Evolutionary conservation across 2,797 vertebrate species (phyloP), one percentile per base, ranked within the genome.

Genomic region (Acomys russatus): DNA sequence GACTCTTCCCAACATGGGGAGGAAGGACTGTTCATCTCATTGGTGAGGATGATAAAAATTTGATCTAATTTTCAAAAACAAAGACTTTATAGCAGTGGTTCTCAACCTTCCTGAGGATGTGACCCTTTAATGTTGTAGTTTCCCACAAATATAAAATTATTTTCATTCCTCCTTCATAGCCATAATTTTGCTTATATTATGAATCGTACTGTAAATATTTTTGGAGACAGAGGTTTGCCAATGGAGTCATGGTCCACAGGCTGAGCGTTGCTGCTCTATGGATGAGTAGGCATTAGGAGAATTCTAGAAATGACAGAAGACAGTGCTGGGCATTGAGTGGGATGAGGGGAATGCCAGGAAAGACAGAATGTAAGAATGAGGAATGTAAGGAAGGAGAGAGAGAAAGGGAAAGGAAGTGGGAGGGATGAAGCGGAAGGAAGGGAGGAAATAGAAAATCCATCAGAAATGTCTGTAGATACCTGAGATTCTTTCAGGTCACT

Each of bases 61-160:
- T 77, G 54, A 95, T 78, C 12, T 80, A 80, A 7, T 86, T 51
- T 90, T 38, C 6, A 78, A 51, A 92, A 25, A 51, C 33, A 89
- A 88, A 51, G 18, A 66, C 35, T 11, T 3, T 33, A 25, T 4
- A 28, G 6, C 28, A 68, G 18, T 51, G 18, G 63, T n/a, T 51
- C 18, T n/a, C 83, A 51, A 49, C 18, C 64, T 49, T 51, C 28
- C 83, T 85, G 68, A 68, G 51, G 63, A 6, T 68, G 38, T 4
- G 20, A 51, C 1, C 64, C 44, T 23, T 51, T 68, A 85, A 14
- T 33, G 68, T 6, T 33, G 68, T 6, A 85, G 44, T 23, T 85
- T 12, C 64, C 51, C 44, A 66, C 14, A 25, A 85, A 33, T 18
- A 51, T n/a, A 85, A 51, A n/a, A 51, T n/a, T 68, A 30, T 85